These are phyloP conservation scores for Isichthys henryi DNA, from an alignment of 2,113 vertebrate genomes.

Conservation along the genomic window DNA sequence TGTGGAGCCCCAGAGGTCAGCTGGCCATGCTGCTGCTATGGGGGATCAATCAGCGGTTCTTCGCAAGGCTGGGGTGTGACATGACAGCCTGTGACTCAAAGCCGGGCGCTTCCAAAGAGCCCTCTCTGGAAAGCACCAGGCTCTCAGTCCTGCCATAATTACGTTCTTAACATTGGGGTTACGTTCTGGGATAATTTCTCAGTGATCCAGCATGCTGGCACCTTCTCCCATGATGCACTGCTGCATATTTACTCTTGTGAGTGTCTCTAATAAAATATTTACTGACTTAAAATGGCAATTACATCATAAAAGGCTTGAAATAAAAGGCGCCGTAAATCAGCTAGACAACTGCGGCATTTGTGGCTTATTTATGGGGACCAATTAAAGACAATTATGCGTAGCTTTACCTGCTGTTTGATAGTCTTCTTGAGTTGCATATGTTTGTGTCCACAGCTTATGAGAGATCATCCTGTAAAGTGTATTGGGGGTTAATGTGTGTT, in stretches of 20 bases:
- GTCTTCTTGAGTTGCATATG: neutral
- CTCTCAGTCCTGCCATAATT: neutral
- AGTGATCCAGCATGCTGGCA: neutral
- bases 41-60: neutral
- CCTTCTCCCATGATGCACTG: neutral
- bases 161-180: neutral
- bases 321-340: constrained; percentile 7
- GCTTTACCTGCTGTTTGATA: neutral
- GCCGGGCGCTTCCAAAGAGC: neutral
- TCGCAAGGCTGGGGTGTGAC: neutral
- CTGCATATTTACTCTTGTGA: neutral
- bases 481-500: neutral
- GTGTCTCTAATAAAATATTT: constrained; percentile 4
- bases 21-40: neutral
- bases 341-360: neutral
- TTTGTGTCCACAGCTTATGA: neutral
- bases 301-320: neutral
- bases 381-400: neutral
- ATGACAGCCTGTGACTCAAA: neutral
- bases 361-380: neutral
- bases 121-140: neutral
- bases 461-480: neutral
- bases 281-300: neutral
- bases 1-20: neutral
- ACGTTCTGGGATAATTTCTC: neutral